Conservation (phyloP, 2,888 invertebrate genomes). For the Piscicola geometra region DNA sequence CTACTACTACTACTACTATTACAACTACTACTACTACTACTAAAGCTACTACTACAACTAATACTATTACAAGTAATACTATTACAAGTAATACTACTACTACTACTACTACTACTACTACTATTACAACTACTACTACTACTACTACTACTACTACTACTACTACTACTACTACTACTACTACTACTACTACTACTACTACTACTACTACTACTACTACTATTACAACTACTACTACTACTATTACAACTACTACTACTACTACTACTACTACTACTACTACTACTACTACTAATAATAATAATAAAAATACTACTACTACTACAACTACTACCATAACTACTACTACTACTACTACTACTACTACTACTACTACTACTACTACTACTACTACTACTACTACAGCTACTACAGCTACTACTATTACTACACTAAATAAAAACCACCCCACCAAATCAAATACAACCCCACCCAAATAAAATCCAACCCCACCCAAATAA, state of each 20-base stretch:
- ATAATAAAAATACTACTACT: neutral
- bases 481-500: too few species aligned
- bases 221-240: conserved; percentile 10
- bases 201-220: conserved; percentile 14
- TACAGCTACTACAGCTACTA: too few species aligned
- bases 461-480: too few species aligned
- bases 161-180: conserved; percentile 20
- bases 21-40: conserved; percentile 31
- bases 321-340: too few species aligned
- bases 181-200: conserved; percentile 18
- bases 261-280: conserved; percentile 31
- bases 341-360: too few species aligned
- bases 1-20: conserved; percentile 39
- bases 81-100: neutral
- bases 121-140: conserved; percentile 8
- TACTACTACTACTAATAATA: conserved; percentile 23
- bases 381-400: too few species aligned
- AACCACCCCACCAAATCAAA: too few species aligned
- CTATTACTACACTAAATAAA: too few species aligned
- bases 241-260: conserved; percentile 24
- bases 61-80: neutral
- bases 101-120: conserved; percentile 19
- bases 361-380: too few species aligned
- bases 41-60: conserved; percentile 15
- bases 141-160: conserved; percentile 16